These are phyloP conservation scores for Bos javanicus DNA, from an alignment of 2,113 vertebrate species.

Conservation along the genomic window DNA sequence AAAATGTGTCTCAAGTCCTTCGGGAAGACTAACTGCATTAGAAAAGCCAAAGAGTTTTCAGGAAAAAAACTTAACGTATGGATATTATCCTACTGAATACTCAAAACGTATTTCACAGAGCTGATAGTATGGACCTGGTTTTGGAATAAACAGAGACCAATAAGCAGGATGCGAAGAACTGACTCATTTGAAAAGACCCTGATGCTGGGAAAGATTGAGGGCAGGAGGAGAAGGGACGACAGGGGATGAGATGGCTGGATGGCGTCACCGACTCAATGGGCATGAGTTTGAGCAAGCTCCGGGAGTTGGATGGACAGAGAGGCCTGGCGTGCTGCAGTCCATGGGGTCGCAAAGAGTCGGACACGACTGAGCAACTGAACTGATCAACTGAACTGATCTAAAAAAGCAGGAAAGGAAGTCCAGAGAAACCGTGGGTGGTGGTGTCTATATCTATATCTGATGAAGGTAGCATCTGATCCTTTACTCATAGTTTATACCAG, in stretches of 20 bases:
- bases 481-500: background rate
- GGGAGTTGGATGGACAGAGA: background rate
- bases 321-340: background rate
- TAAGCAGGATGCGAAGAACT: background rate
- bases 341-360: fast-evolving
- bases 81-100: background rate
- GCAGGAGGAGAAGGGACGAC: background rate
- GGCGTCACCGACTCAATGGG: background rate
- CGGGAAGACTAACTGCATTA: background rate
- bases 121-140: background rate
- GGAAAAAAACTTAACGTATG: background rate
- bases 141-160: background rate
- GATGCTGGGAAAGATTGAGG: background rate
- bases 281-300: background rate
- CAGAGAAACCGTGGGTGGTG: background rate
- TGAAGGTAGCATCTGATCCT: background rate
- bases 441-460: background rate
- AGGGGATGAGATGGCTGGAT: background rate
- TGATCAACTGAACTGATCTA: background rate
- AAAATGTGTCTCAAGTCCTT: background rate
- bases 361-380: background rate
- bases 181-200: background rate
- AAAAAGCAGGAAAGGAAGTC: background rate
- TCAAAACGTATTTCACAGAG: background rate
- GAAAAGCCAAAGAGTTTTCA: background rate